phyloP scores from a whole-genome alignment of 2,797 vertebrate genomes.

The Hippocampus kuda region DNA sequence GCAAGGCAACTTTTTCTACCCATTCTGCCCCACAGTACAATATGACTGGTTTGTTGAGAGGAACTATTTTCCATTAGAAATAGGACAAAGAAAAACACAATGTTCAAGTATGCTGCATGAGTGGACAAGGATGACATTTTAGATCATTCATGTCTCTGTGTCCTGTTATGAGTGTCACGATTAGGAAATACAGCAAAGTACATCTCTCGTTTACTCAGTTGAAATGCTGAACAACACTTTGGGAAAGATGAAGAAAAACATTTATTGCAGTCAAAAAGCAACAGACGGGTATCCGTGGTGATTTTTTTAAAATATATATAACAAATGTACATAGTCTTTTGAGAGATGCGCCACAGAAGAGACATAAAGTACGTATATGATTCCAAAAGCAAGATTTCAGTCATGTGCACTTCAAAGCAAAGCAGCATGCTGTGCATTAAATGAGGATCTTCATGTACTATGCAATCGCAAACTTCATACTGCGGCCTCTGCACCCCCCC shows the following conservation, averaged over 20 bases:
- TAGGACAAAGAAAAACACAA: slow-evolving; percentile 25
- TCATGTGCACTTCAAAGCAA: slow-evolving; percentile 76
- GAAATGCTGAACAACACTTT: slow-evolving; percentile 27
- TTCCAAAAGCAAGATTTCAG: slow-evolving; percentile 47
- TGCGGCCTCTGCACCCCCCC: slow-evolving; percentile 58
- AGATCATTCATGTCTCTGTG: slow-evolving; percentile 6
- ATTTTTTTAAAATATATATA: slow-evolving; percentile 44
- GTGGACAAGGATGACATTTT: slow-evolving; percentile 61
- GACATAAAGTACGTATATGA: slow-evolving; percentile 7
- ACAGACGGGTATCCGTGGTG: slow-evolving; percentile 49
- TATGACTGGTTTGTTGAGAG: slow-evolving; percentile 4
- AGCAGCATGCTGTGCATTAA: slow-evolving; percentile 85
- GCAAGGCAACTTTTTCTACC: not conserved
- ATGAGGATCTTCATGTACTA: slow-evolving; percentile 75
- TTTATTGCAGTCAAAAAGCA: slow-evolving; percentile 47
- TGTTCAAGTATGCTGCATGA: slow-evolving; percentile 55
- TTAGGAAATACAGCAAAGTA: not conserved
- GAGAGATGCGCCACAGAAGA: slow-evolving; percentile 55
- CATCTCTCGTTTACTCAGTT: not conserved
- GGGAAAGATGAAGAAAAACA: slow-evolving; percentile 19
- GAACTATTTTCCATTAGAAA: slow-evolving; percentile 47
- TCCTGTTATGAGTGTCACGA: not conserved
- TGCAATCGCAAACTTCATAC: slow-evolving; percentile 82
- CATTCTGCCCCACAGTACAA: not conserved
- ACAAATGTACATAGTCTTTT: slow-evolving; percentile 59